Evolutionary conservation across 1,140 invertebrate species (phyloP).

Genomic region (Portunus trituberculatus): DNA sequence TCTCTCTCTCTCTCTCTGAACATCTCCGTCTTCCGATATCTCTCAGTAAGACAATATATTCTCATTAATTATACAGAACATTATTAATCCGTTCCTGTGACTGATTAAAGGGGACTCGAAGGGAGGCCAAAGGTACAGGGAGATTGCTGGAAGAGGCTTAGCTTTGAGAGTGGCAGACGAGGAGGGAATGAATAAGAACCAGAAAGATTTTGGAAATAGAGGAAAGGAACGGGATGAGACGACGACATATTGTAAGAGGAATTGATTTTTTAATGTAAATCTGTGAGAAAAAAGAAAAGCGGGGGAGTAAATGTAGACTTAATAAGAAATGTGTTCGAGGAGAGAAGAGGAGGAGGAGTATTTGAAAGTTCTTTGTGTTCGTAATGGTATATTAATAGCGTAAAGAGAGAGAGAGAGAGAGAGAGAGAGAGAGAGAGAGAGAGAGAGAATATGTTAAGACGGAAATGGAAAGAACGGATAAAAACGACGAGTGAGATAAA

Average conservation of each 20-base stretch:
- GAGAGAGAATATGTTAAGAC: too few relatives aligned
- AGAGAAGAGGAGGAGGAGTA: too few relatives aligned
- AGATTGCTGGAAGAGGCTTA: background rate
- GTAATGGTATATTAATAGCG: too few relatives aligned
- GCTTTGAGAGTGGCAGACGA: background rate
- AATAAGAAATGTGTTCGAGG: too few relatives aligned
- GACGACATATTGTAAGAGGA: background rate
- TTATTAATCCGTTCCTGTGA: background rate
- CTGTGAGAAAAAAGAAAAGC: too few relatives aligned
- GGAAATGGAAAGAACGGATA: too few relatives aligned
- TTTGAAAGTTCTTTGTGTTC: too few relatives aligned
- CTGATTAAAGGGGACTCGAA: background rate
- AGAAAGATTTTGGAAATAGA: background rate
- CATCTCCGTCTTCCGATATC: background rate
- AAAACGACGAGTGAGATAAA: too few relatives aligned
- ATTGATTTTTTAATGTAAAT: too few relatives aligned
- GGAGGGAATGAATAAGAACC: background rate
- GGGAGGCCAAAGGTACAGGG: background rate
- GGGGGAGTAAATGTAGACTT: too few relatives aligned
- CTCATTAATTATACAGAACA: background rate
- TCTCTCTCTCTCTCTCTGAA: background rate
- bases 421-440: constrained; percentile 37
- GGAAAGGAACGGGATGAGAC: background rate
- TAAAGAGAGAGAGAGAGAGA: background rate
- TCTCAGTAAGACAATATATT: background rate